phyloP scores from a whole-genome alignment of 2,888 invertebrate genomes.

The Conomelus anceps region DNA sequence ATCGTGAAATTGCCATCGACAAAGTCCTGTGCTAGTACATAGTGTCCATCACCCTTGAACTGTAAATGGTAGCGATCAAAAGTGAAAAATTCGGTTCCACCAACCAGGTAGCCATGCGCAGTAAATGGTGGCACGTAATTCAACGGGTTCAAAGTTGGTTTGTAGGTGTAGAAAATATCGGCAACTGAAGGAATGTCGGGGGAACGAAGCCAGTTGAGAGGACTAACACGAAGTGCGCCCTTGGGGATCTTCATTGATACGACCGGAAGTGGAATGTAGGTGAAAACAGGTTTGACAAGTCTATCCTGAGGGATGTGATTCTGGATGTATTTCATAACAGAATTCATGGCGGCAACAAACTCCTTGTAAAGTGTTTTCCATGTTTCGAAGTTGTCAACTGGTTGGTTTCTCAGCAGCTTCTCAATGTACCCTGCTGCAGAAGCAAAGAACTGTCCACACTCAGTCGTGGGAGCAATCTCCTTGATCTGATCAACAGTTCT shows the following conservation, averaged over 20 bases:
- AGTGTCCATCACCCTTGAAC: conserved; percentile 72
- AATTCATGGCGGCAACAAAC: conserved; percentile 51
- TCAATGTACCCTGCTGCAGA: conserved; percentile 55
- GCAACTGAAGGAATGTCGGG: conserved; percentile 53
- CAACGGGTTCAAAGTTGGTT: conserved; percentile 48
- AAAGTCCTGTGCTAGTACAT: conserved; percentile 76
- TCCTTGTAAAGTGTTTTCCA: conserved; percentile 55
- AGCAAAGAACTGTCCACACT: conserved; percentile 54
- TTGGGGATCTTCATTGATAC: conserved; percentile 22
- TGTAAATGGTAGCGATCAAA: conserved; percentile 78
- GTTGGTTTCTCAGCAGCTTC: conserved; percentile 49
- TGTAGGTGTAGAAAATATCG: conserved; percentile 51
- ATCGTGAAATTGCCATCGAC: conserved; percentile 81
- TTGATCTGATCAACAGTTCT: conserved; percentile 52
- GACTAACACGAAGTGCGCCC: conserved; percentile 44
- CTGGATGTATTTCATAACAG: conserved; percentile 46
- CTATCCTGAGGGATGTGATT: conserved; percentile 40
- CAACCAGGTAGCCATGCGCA: conserved; percentile 63
- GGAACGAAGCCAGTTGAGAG: conserved; percentile 51
- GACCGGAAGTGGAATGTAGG: background rate
- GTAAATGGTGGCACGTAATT: conserved; percentile 59
- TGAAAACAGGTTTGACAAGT: conserved; percentile 38
- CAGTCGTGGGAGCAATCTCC: conserved; percentile 55
- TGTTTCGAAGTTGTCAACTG: conserved; percentile 56
- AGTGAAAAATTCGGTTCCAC: conserved; percentile 79